Conservation (phyloP, 2,888 invertebrate genomes). For the Mimachlamys varia region DNA sequence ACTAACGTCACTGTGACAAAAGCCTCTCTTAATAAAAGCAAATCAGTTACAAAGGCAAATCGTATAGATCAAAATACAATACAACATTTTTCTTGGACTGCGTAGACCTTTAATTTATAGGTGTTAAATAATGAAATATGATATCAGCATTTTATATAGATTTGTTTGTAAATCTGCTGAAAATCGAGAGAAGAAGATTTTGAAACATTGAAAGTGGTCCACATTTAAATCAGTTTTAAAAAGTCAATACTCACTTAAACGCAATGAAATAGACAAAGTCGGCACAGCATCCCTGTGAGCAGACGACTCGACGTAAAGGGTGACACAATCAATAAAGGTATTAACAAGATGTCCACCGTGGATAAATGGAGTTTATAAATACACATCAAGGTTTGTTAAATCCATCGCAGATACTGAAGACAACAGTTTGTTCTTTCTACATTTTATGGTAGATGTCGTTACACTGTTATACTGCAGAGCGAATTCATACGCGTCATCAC, state of each 20-base stretch:
- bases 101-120: too few species aligned
- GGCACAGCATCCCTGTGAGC: background rate
- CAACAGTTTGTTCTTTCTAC: background rate
- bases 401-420: background rate
- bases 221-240: background rate
- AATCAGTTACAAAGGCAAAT: too few species aligned
- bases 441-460: background rate
- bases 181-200: background rate
- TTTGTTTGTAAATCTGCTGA: too few species aligned
- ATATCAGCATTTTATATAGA: too few species aligned
- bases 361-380: background rate
- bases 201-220: background rate
- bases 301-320: background rate
- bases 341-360: background rate
- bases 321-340: background rate
- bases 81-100: too few species aligned
- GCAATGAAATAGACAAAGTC: background rate
- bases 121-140: too few species aligned
- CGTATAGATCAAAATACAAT: too few species aligned
- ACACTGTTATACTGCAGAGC: background rate
- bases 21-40: too few species aligned
- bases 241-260: background rate
- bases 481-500: background rate
- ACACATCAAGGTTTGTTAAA: background rate
- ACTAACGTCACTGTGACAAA: too few species aligned